Percentiles rank a stretch among this genome's conserved stretches.
Evolutionary conservation across 2,797 vertebrate species (phyloP).

Genomic region (Malacoraja senta): DNA sequence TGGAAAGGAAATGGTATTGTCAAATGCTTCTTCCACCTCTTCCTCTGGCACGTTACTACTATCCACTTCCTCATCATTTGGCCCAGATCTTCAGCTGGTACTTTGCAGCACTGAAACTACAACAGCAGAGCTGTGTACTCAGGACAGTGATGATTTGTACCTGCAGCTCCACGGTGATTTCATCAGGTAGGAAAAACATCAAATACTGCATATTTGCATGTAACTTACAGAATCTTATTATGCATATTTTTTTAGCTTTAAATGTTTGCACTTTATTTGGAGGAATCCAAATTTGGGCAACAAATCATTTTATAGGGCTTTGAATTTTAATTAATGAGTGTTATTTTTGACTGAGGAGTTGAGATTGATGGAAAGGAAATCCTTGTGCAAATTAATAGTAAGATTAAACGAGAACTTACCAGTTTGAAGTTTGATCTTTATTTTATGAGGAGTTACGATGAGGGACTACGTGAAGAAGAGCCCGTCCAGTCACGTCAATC

Average conservation of each 20-base stretch:
- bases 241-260: background rate
- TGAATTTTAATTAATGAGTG: too few relatives aligned
- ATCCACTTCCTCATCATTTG: constrained; percentile 52
- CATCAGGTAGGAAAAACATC: constrained; percentile 66
- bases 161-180: constrained; percentile 88
- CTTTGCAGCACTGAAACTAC: constrained; percentile 83
- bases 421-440: too few relatives aligned
- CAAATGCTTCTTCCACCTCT: constrained; percentile 50
- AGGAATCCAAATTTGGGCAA: background rate
- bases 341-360: background rate
- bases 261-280: background rate
- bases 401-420: too few relatives aligned
- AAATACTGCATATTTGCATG: background rate
- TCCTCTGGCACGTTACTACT: constrained; percentile 57
- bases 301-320: too few relatives aligned
- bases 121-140: constrained; percentile 75
- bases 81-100: constrained; percentile 75
- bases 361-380: background rate
- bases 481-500: too few relatives aligned
- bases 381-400: too few relatives aligned
- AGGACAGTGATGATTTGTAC: constrained; percentile 70
- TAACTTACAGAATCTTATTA: background rate
- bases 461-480: too few relatives aligned
- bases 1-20: constrained; percentile 46
- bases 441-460: too few relatives aligned